These are phyloP conservation scores for Zeugodacus cucurbitae DNA, from an alignment of 1,140 invertebrate species.

Conservation along the genomic window DNA sequence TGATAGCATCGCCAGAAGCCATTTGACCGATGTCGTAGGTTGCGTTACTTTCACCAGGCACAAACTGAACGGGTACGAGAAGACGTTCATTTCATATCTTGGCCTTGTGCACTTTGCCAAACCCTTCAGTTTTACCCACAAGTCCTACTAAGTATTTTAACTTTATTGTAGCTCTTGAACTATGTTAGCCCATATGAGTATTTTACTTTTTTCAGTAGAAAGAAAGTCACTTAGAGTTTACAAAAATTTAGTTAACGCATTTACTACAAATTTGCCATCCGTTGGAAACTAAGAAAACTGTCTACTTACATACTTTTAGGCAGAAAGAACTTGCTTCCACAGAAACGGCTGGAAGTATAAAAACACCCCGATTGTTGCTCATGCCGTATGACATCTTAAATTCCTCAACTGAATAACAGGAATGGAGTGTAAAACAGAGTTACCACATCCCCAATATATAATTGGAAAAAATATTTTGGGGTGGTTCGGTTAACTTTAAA, in stretches of 20 bases:
- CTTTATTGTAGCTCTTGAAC: neutral
- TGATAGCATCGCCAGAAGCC: conserved; percentile 76
- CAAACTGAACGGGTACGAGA: conserved; percentile 26
- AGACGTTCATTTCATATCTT: conserved; percentile 29
- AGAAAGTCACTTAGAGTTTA: neutral
- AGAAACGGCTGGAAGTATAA: conserved; percentile 1
- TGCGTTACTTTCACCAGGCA: conserved; percentile 2
- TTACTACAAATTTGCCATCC: neutral
- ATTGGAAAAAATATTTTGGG: neutral
- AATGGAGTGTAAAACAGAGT: neutral
- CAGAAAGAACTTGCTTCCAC: conserved; percentile 8
- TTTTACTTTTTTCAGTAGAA: neutral
- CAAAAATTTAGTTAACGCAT: conserved; percentile 3
- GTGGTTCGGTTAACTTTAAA: too few species aligned
- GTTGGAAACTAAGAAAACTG: conserved; percentile 26
- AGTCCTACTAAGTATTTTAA: neutral
- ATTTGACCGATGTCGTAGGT: conserved; percentile 60
- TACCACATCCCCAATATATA: neutral
- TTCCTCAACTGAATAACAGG: neutral
- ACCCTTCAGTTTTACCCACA: neutral
- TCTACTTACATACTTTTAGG: conserved; percentile 30
- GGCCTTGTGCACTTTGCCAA: conserved; percentile 32
- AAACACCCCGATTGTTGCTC: conserved; percentile 4
- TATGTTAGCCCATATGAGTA: neutral
- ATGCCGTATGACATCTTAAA: neutral